Evolutionary conservation across 1,140 invertebrate species (phyloP).

Genomic region (Sycophila sp.): DNA sequence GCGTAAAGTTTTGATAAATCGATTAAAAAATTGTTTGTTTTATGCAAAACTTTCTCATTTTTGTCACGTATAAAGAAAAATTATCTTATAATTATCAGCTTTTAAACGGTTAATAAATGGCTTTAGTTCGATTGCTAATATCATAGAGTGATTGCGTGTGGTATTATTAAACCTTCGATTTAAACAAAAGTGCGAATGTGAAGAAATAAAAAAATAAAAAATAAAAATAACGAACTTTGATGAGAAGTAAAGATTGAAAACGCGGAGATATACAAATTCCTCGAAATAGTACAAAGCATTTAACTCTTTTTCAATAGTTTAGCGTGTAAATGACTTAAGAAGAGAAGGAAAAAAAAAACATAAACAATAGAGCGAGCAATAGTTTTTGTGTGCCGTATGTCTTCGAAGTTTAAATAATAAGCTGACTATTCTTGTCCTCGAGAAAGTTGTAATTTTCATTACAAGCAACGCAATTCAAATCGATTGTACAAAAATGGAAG

Average conservation of each 20-base stretch:
- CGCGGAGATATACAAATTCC: constrained; percentile 62
- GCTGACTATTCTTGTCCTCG: no score
- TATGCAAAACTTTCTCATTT: no score
- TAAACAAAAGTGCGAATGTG: not conserved
- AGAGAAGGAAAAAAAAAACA: constrained; percentile 38
- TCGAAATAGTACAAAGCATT: constrained; percentile 65
- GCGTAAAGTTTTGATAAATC: no score
- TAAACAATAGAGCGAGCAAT: constrained; percentile 47
- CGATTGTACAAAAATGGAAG: constrained; percentile 1
- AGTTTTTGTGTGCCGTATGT: constrained; percentile 42
- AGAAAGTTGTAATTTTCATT: no score
- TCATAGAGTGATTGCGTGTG: no score
- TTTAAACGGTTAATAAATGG: no score
- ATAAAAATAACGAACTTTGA: constrained; percentile 30
- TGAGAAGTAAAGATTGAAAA: constrained; percentile 40
- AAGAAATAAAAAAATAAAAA: not conserved
- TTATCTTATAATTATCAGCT: no score
- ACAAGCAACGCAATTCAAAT: no score
- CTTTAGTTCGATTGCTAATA: no score
- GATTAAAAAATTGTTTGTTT: no score
- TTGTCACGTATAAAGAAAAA: no score
- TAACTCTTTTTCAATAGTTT: constrained; percentile 60
- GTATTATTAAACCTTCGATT: no score
- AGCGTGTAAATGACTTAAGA: constrained; percentile 47
- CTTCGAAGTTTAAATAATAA: constrained; percentile 27